A percentile compares a stretch with the other conserved stretches of the same genome.
Conservation (phyloP, 2,797 vertebrate genomes). For the Anolis apletophallus region DNA sequence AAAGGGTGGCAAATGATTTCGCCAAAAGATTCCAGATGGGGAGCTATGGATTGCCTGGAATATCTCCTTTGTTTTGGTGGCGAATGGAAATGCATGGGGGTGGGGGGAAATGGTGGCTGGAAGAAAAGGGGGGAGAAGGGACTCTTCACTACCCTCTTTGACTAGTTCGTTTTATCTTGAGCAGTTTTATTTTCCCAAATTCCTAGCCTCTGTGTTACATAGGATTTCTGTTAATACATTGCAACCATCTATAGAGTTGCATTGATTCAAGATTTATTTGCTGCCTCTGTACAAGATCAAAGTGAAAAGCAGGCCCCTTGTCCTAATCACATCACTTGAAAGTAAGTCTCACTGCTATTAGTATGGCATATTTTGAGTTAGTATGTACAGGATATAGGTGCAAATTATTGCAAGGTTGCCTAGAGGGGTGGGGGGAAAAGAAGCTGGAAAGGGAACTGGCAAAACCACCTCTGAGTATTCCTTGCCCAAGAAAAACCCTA, state of each 20-base stretch:
- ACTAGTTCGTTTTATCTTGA: constrained; percentile 57
- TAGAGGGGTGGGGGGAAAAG: not conserved
- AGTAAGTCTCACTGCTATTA: constrained; percentile 17
- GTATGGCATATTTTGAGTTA: constrained; percentile 2
- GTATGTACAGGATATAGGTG: constrained; percentile 27
- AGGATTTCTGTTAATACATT: constrained; percentile 11
- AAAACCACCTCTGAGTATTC: too few species aligned
- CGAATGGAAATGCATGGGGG: constrained; percentile 30
- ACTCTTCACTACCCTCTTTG: constrained; percentile 68
- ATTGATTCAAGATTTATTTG: constrained; percentile 44
- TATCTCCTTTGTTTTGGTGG: constrained; percentile 61
- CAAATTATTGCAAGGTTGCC: constrained; percentile 36
- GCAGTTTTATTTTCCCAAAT: constrained; percentile 50
- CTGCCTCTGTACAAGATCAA: constrained; percentile 17
- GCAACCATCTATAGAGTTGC: constrained; percentile 20
- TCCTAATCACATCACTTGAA: constrained; percentile 12
- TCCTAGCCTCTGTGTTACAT: constrained; percentile 16
- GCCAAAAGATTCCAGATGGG: constrained; percentile 52
- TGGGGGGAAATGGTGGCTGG: constrained; percentile 8
- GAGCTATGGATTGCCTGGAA: constrained; percentile 29
- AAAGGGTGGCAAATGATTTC: constrained; percentile 66
- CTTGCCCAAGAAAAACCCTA: too few species aligned
- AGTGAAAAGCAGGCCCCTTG: constrained; percentile 3
- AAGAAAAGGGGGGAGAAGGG: constrained; percentile 41
- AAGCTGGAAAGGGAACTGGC: constrained; percentile 42